Base-by-base conservation (phyloP, 2,797 vertebrate species). In the Gadopsis marmoratus region DNA sequence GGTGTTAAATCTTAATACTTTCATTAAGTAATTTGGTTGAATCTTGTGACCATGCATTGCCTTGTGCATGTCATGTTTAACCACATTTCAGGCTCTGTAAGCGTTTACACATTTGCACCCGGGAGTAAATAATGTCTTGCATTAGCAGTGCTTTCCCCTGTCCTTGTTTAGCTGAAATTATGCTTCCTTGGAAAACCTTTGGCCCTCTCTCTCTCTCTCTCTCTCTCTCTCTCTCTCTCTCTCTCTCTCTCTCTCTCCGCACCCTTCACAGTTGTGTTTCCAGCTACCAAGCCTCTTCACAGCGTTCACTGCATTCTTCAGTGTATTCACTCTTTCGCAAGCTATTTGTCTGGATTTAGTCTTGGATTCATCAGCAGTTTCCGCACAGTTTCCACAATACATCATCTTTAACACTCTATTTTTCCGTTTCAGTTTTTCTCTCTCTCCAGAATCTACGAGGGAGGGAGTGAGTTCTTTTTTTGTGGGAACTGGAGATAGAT, bases 321-420 rank as follows among this genome's bases (percentile, higher is more conserved):
- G 60, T 61, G 33, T 73, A 43, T 85, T 87, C 71, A 14, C 76
- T 86, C 70, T 84, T 82, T 85, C 51, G 5, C 71, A 70, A 87
- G 87, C 76, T 74, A 90, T 94, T 92, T 88, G 69, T 94, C 90
- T 89, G 89, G 87, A 88, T 90, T 91, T 84, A 74, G 70, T 85
- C 65, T 86, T 89, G 89, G 87, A 86, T 85, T 88, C 85, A 86
- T 78, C 75, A 84, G 76, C 79, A 61, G 54, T 87, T 88, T 89
- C 78, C 21, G 60, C 62, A 48, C 65, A 89, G 71, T 93, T 91
- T 93, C 91, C 86, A 92, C 87, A 83, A 86, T 93, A 86, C 89
- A 90, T 93, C 93, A 92, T 89, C 83, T 89, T 91, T 88, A 89
- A 87, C 81, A 81, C 81, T 74, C 55, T 19, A 56, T 82, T 86